phyloP scores from a whole-genome alignment of 2,113 vertebrate genomes.

The Trogon surrucura region DNA sequence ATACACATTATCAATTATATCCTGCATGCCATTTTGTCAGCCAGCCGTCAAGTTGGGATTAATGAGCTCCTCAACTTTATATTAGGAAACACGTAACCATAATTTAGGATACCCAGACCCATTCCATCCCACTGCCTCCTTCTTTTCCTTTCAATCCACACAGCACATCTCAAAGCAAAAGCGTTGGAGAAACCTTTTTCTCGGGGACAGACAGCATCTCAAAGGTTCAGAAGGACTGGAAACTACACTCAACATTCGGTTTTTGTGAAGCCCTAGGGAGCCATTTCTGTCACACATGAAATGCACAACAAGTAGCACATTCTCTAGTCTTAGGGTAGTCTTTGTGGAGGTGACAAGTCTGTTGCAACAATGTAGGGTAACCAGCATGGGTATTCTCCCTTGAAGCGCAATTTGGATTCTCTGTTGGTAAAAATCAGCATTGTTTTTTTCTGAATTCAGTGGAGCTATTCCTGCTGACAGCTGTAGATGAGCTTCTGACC shows the following conservation, averaged over 20 bases:
- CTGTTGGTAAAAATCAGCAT: background rate
- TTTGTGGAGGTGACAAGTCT: background rate
- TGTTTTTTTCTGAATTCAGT: background rate
- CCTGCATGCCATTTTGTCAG: background rate
- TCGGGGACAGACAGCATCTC: background rate
- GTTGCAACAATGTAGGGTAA: background rate
- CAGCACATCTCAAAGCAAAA: background rate
- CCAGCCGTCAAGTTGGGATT: background rate
- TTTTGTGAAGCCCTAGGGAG: conserved; percentile 1
- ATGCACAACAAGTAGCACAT: background rate
- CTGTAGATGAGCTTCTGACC: background rate
- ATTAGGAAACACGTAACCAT: background rate
- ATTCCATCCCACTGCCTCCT: background rate
- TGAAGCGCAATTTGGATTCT: background rate
- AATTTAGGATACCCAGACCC: background rate
- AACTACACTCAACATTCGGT: background rate
- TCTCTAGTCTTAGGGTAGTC: background rate
- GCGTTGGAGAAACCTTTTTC: background rate
- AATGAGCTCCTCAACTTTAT: background rate
- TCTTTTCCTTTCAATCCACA: background rate
- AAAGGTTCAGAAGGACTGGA: background rate
- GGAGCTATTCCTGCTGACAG: background rate
- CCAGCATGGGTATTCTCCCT: background rate
- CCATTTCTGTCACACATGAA: background rate
- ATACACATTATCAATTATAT: background rate